phyloP scores from a whole-genome alignment of 2,888 invertebrate genomes.

The Andrena dorsata region DNA sequence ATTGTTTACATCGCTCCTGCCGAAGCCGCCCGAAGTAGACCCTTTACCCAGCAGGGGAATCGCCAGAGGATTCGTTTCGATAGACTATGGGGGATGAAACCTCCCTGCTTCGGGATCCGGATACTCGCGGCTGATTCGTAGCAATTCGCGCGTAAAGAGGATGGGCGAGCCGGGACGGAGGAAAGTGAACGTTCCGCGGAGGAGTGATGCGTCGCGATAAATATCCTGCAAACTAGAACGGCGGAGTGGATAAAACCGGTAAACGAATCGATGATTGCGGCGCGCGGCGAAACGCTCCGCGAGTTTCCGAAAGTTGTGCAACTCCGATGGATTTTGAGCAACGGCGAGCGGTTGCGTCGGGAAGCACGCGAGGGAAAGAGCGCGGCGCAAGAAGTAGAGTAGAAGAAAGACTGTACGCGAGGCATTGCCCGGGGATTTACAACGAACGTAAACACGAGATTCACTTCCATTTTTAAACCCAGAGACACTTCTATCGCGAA shows the following conservation, averaged over 20 bases:
- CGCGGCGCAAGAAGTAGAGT: neutral
- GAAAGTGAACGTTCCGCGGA: slow-evolving; percentile 56
- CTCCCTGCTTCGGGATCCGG: neutral
- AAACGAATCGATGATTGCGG: neutral
- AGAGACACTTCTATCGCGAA: neutral
- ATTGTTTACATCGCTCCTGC: neutral
- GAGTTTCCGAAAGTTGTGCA: neutral
- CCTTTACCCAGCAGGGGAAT: neutral
- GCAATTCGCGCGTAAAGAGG: neutral
- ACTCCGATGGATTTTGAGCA: neutral
- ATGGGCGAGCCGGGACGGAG: slow-evolving; percentile 5
- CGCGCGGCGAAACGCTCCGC: neutral
- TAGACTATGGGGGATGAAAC: neutral
- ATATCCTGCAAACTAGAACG: neutral
- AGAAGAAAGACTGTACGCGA: neutral
- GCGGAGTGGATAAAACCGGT: slow-evolving; percentile 6
- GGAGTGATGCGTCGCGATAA: slow-evolving; percentile 21
- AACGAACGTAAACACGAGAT: neutral
- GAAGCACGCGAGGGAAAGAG: neutral
- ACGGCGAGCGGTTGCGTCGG: neutral
- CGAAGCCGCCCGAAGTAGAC: neutral
- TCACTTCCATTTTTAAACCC: neutral
- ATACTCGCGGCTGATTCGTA: neutral
- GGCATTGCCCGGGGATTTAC: neutral
- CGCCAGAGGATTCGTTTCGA: neutral